phyloP scores from a whole-genome alignment of 1,140 invertebrate genomes.

The Cydia splendana region DNA sequence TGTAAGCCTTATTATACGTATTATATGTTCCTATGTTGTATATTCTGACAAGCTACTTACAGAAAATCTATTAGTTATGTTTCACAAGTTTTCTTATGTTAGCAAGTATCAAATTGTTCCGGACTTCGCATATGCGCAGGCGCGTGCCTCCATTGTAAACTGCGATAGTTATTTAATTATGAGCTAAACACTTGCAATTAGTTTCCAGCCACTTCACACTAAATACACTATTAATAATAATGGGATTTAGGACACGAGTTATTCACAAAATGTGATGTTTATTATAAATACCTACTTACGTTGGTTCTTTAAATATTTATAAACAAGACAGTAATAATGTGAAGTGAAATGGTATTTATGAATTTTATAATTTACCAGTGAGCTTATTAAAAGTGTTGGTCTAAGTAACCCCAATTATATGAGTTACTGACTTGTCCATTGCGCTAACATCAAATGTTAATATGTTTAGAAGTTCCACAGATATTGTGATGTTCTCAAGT shows the following conservation, averaged over 20 bases:
- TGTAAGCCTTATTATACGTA: too few species aligned
- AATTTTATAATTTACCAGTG: too few species aligned
- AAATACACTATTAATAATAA: slow-evolving; percentile 26
- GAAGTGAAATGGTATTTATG: too few species aligned
- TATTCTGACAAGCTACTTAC: too few species aligned
- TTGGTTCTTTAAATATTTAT: background rate
- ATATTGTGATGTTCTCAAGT: too few species aligned
- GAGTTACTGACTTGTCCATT: too few species aligned
- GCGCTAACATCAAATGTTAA: too few species aligned
- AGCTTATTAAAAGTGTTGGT: too few species aligned
- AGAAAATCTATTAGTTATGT: too few species aligned
- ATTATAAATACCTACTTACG: background rate
- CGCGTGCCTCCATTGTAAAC: slow-evolving; percentile 18
- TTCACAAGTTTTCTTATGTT: background rate
- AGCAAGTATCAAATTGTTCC: background rate
- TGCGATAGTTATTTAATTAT: slow-evolving; percentile 24
- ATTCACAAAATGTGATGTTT: background rate
- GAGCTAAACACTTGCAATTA: slow-evolving; percentile 28
- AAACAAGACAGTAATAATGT: background rate
- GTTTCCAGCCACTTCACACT: slow-evolving; percentile 11
- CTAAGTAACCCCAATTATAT: too few species aligned
- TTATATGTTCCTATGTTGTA: too few species aligned
- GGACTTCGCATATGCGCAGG: background rate
- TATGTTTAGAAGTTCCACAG: too few species aligned
- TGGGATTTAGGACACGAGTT: background rate